phyloP scores from a whole-genome alignment of 2,797 vertebrate species.

The Pseudochirops cupreus region DNA sequence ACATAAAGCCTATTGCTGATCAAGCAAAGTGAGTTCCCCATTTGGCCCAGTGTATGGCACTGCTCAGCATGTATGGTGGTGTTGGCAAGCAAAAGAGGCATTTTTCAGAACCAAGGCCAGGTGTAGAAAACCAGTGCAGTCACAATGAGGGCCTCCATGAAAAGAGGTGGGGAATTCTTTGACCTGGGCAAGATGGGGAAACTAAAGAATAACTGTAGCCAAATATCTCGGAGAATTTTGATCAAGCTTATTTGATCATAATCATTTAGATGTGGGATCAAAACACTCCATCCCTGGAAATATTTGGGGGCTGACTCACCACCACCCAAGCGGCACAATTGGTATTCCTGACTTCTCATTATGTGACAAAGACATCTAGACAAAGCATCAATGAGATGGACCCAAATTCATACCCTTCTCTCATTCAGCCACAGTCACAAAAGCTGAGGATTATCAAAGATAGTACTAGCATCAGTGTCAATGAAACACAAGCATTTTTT shows the following conservation, averaged over 20 bases:
- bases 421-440: slow-evolving; percentile 41
- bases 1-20: slow-evolving; percentile 58
- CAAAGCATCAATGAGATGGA: slow-evolving; percentile 34
- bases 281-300: slow-evolving; percentile 48
- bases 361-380: slow-evolving; percentile 14
- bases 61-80: slow-evolving; percentile 2
- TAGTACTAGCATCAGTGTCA: slow-evolving; percentile 42
- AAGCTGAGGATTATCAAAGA: slow-evolving; percentile 35
- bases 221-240: slow-evolving; percentile 21
- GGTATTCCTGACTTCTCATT: slow-evolving; percentile 41
- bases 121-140: slow-evolving; percentile 61
- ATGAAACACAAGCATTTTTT: slow-evolving; percentile 45
- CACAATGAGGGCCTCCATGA: slow-evolving; percentile 49
- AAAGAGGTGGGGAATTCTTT: slow-evolving; percentile 59
- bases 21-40: slow-evolving; percentile 60
- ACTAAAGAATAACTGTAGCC: slow-evolving; percentile 61
- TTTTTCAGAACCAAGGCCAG: slow-evolving; percentile 63
- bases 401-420: slow-evolving; percentile 3
- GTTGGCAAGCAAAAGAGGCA: slow-evolving; percentile 57
- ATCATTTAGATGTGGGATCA: slow-evolving; percentile 46
- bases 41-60: slow-evolving; percentile 52
- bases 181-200: slow-evolving; percentile 35
- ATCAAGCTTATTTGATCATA: slow-evolving; percentile 32
- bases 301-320: neutral
- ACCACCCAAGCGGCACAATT: neutral